Evolutionary conservation across 2,797 vertebrate species (phyloP), one percentile per base, ranked within the genome.

Genomic region (Sternotherus odoratus): DNA sequence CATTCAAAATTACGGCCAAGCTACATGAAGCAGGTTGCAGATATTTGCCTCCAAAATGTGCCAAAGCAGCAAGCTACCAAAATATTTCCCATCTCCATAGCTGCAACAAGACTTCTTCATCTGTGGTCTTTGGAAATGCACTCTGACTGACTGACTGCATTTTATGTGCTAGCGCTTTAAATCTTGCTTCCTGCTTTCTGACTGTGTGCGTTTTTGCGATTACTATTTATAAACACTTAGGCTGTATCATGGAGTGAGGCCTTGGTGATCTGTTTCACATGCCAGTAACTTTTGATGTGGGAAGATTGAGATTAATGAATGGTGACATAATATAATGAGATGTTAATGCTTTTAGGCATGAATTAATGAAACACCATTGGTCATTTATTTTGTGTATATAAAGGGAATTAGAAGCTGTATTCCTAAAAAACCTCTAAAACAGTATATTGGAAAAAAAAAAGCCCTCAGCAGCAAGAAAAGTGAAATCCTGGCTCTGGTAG

Each of bases 341-440:
- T 94, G 94, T 89, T 96, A 96, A 91, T 91, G 94, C 82, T 90
- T 86, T 94, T 90, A 95, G 72, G 87, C 85, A 93, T 94, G 91
- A 96, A 96, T 91, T 96, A 94, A 96, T 96, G 88, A 94, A 96
- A 95, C 92, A 95, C 90, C 83, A 91, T 79, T 95, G 92, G 91
- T 93, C 91, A 89, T 95, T 94, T 96, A 96, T 94, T 93, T 94
- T 95, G 94, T 94, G 60, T 90, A 83, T 93, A 96, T 94, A 95
- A 92, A 93, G 81, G 87, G 85, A 92, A 95, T 97, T 96, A 77
- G 79, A 96, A 88, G 74, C 88, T 88, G 66, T 80, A 2, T 0
- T 91, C 94, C 74, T 96, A 94, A 95, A 49, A 94, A 77, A 93
- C 2, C 66, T 30, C 82, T 93, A n/a, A 81, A 94, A 82, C 49